These are phyloP conservation scores for Oncorhynchus gorbuscha DNA, from an alignment of 2,113 vertebrate species.

Conservation along the genomic window DNA sequence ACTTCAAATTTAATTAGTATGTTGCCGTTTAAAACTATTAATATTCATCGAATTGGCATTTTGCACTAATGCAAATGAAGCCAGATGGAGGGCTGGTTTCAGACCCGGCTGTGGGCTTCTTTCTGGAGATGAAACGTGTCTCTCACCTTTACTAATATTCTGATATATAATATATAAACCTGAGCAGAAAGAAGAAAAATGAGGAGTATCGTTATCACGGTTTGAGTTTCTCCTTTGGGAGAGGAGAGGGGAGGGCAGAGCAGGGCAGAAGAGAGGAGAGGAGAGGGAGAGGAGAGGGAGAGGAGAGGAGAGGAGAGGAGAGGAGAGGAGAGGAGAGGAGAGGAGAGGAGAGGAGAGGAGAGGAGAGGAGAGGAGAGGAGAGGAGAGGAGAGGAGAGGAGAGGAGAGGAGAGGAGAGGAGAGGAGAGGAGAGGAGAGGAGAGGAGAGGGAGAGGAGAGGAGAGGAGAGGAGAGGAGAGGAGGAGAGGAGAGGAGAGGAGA, in stretches of 20 bases:
- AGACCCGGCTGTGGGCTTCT: background rate
- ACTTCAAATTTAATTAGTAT: slow-evolving; percentile 37
- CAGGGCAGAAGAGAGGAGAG: background rate
- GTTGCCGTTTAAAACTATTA: slow-evolving; percentile 39
- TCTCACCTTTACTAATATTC: background rate
- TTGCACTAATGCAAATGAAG: slow-evolving; percentile 45
- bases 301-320: slow-evolving; percentile 43
- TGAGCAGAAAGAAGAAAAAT: background rate
- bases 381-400: slow-evolving; percentile 31
- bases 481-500: slow-evolving; percentile 10
- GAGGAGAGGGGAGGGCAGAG: background rate
- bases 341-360: slow-evolving; percentile 40
- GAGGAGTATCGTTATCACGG: background rate
- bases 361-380: slow-evolving; percentile 2
- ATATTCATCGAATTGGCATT: slow-evolving; percentile 55
- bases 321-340: slow-evolving; percentile 39
- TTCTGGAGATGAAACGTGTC: background rate
- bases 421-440: slow-evolving; percentile 57
- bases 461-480: slow-evolving; percentile 28
- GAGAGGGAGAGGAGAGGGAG: slow-evolving; percentile 49
- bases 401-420: slow-evolving; percentile 20
- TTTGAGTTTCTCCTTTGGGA: background rate
- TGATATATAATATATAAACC: background rate
- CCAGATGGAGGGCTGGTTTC: slow-evolving; percentile 40
- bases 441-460: background rate